Percentiles rank a stretch among this genome's conserved stretches.
Evolutionary conservation across 2,113 vertebrate species (phyloP).

Genomic region (Brachyhypopomus gauderio): DNA sequence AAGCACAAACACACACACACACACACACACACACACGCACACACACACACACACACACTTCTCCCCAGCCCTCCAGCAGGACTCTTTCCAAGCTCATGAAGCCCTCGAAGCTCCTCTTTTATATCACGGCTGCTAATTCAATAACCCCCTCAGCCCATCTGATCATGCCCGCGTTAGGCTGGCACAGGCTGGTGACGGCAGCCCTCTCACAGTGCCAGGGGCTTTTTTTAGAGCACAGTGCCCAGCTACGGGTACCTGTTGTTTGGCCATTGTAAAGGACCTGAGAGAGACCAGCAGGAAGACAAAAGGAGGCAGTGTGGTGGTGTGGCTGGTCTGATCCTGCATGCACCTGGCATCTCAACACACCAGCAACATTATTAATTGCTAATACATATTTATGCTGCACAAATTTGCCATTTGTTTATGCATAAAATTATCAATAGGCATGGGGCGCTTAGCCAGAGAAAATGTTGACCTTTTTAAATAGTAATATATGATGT

Average conservation of each 20-base stretch:
- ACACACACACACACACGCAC: too few species aligned
- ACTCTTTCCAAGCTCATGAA: conserved; percentile 25
- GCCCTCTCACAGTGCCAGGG: conserved; percentile 19
- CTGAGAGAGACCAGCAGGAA: conserved; percentile 78
- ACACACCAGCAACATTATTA: conserved; percentile 93
- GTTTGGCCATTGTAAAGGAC: conserved; percentile 81
- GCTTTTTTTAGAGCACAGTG: conserved; percentile 27
- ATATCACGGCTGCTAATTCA: conserved; percentile 42
- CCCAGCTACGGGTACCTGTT: conserved; percentile 53
- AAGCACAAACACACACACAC: background rate
- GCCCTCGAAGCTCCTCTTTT: conserved; percentile 40
- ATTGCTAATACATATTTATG: conserved; percentile 99
- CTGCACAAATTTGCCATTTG: conserved; percentile 99
- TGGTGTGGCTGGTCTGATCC: conserved; percentile 73
- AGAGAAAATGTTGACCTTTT: conserved; percentile 98
- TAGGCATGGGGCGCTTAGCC: conserved; percentile 90
- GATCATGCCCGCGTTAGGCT: conserved; percentile 27
- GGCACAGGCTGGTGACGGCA: conserved; percentile 47
- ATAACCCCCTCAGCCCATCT: conserved; percentile 35
- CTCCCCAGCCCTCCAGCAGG: background rate
- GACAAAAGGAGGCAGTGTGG: conserved; percentile 88
- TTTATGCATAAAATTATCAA: conserved; percentile 99
- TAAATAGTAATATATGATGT: conserved; percentile 97
- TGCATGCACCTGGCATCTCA: conserved; percentile 91
- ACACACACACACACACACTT: background rate